Evolutionary conservation across 2,797 vertebrate genomes (phyloP).

Genomic region (Hippopotamyrus pictus): DNA sequence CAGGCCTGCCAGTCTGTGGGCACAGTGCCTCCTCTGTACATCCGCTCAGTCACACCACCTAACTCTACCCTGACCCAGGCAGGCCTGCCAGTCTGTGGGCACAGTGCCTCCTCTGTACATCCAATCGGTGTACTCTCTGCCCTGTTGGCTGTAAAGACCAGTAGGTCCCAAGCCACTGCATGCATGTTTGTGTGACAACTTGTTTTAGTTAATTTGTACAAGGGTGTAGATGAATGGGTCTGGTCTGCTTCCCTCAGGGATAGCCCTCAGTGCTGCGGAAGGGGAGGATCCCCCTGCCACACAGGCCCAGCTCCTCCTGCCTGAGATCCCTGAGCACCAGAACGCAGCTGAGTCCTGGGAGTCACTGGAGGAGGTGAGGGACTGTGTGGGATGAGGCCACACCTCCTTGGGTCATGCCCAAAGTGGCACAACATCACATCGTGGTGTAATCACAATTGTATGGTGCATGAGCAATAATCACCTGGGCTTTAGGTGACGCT

Average conservation of each 20-base stretch:
- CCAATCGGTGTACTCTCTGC: background rate
- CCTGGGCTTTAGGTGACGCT: background rate
- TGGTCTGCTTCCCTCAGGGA: constrained; percentile 40
- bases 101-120: background rate
- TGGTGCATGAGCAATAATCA: background rate
- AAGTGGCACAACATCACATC: background rate
- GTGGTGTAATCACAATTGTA: background rate
- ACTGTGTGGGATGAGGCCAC: background rate
- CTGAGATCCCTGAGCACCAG: constrained; percentile 80
- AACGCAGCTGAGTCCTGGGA: constrained; percentile 90
- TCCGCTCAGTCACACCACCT: no score
- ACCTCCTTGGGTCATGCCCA: background rate
- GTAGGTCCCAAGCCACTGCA: background rate
- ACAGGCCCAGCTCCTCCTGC: constrained; percentile 68
- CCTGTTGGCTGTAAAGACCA: background rate
- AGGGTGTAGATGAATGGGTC: background rate
- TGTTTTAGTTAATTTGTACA: background rate
- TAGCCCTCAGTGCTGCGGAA: constrained; percentile 31
- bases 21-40: no score
- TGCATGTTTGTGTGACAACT: background rate
- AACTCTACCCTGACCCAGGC: no score
- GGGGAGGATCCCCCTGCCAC: constrained; percentile 47
- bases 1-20: no score
- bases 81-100: no score
- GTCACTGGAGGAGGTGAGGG: constrained; percentile 74